Conservation (phyloP, 1,140 invertebrate genomes). For the Leptinotarsa texana region DNA sequence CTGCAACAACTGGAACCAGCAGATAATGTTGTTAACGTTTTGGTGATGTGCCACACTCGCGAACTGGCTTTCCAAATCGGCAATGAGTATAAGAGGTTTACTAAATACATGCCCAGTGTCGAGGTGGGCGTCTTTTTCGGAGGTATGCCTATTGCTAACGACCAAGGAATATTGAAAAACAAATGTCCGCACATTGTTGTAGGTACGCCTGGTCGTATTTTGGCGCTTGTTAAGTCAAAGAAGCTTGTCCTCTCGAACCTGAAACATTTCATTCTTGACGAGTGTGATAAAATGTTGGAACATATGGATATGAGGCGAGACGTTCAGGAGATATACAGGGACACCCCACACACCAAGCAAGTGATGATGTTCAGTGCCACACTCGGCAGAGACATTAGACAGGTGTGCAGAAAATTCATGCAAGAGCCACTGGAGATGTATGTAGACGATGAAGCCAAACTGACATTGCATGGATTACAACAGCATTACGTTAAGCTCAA, state of each 20-base stretch:
- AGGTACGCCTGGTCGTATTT: slow-evolving; percentile 94
- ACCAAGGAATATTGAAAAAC: slow-evolving; percentile 92
- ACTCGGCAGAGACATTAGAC: slow-evolving; percentile 97
- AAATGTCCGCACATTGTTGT: slow-evolving; percentile 98
- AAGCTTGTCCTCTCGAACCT: slow-evolving; percentile 91
- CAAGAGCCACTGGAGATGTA: slow-evolving; percentile 69
- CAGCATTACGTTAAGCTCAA: slow-evolving; percentile 97
- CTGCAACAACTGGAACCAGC: slow-evolving; percentile 61
- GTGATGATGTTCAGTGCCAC: slow-evolving; percentile 99
- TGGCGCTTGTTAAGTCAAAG: slow-evolving; percentile 89
- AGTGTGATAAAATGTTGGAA: slow-evolving; percentile 99
- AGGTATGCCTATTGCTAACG: slow-evolving; percentile 93
- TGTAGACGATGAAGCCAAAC: no score
- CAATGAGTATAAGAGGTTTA: slow-evolving; percentile 98
- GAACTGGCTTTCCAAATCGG: slow-evolving; percentile 99
- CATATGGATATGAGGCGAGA: slow-evolving; percentile 97
- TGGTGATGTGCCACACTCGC: slow-evolving; percentile 98
- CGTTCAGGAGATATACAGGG: slow-evolving; percentile 99
- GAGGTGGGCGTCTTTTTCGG: slow-evolving; percentile 98
- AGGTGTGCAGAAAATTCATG: slow-evolving; percentile 99
- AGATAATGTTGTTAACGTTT: slow-evolving; percentile 94
- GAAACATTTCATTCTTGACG: slow-evolving; percentile 98
- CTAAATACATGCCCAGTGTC: slow-evolving; percentile 94
- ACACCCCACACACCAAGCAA: slow-evolving; percentile 98
- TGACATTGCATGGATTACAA: slow-evolving; percentile 89